Evolutionary conservation across 2,113 vertebrate species (phyloP).

Genomic region (Campylomormyrus tamandua): DNA sequence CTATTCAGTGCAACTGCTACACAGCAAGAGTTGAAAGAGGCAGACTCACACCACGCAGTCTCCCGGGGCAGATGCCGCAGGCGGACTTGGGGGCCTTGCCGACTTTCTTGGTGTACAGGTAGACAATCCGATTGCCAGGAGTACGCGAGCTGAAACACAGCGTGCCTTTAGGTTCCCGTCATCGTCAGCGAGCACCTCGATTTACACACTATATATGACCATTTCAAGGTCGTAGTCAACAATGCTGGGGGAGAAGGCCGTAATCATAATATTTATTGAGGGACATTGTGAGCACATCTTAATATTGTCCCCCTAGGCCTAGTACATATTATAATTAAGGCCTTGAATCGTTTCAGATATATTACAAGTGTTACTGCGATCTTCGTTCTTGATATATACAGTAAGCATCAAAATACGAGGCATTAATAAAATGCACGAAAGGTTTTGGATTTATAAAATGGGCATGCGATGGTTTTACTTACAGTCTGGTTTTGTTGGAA

Average conservation of each 20-base stretch:
- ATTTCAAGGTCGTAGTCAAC: background rate
- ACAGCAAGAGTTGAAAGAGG: background rate
- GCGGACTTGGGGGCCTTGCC: conserved; percentile 96
- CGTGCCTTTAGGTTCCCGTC: background rate
- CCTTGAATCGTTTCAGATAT: background rate
- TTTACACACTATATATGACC: background rate
- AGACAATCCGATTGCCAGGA: conserved; percentile 94
- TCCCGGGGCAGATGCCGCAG: conserved; percentile 91
- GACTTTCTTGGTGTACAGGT: conserved; percentile 96
- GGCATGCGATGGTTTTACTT: conserved; percentile 47
- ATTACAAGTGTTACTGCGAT: background rate
- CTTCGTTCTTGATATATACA: background rate
- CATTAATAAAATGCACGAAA: background rate
- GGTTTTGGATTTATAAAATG: background rate
- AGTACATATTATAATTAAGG: no score
- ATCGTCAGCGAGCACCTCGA: background rate
- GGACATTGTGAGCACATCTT: no score
- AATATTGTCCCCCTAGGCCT: no score
- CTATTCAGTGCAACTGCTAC: background rate
- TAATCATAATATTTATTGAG: background rate
- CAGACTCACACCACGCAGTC: conserved; percentile 87
- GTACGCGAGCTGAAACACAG: conserved; percentile 76
- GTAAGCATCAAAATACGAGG: background rate
- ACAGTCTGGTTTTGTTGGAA: conserved; percentile 98
- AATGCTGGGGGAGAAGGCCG: background rate